Conservation (phyloP, 2,797 vertebrate species). For the Eidolon dupreanum region DNA sequence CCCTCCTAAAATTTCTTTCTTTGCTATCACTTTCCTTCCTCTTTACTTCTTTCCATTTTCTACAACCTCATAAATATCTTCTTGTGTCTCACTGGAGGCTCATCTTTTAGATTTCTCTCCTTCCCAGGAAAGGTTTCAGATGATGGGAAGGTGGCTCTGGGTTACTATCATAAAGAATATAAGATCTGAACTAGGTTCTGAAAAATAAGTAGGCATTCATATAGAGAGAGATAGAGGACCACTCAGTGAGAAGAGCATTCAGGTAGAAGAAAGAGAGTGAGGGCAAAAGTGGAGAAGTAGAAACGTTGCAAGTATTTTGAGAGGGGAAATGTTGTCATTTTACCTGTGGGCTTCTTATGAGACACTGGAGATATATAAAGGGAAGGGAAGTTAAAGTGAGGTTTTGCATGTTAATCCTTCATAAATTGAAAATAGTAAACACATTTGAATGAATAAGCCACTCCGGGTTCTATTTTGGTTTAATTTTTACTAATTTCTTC, state of each 20-base stretch:
- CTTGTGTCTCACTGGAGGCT: neutral
- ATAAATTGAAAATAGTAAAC: constrained; percentile 12
- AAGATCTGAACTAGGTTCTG: neutral
- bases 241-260: neutral
- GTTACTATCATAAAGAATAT: neutral
- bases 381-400: neutral
- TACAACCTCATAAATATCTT: neutral
- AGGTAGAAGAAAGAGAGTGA: neutral
- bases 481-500: constrained; percentile 33
- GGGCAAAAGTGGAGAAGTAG: neutral
- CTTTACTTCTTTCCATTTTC: neutral
- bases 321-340: neutral
- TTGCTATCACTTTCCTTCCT: neutral
- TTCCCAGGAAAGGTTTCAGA: neutral
- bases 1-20: neutral
- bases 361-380: neutral
- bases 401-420: neutral
- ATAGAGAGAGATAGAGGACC: neutral
- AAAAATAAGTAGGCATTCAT: neutral
- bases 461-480: neutral
- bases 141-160: neutral
- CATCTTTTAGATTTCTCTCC: neutral
- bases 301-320: neutral
- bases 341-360: neutral
- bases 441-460: constrained; percentile 53